Base-by-base conservation (phyloP, 2,797 vertebrate genomes). In the Lepus oiostolus region DNA sequence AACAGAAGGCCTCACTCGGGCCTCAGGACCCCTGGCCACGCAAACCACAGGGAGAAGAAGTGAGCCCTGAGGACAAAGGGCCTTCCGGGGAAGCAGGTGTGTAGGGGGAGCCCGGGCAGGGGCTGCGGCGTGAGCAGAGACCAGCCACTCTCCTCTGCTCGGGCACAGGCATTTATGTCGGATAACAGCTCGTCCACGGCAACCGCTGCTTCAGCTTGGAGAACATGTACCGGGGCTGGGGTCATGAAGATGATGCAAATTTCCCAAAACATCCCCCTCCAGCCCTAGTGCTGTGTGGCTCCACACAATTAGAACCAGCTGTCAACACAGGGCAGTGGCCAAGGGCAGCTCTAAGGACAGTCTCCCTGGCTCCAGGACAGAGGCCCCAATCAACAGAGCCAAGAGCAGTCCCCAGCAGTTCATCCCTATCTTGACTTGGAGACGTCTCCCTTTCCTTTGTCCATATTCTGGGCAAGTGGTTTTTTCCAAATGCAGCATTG, bases 281-380 rank as follows among this genome's bases (percentile, higher is more conserved):
- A 94, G 91, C 28, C 60, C 83, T 5, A 21, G 83, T 42, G 10
- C 95, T 67, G 77, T 16, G 65, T 9, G 65, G 80, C 76, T 52
- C 63, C 52, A 68, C 90, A 90, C 91, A 93, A 97, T 95, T 13
- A 94, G 90, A 96, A 94, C 85, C 97, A 96, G 97, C 96, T 97
- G 97, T 94, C 32, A 21, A 16, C 1, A 9, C 50, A 30, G 30
- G 70, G 62, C 50, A 24, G 90, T 54, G 14, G 95, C 93, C 94
- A 96, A 63, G 26, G 32, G 54, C 87, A 52, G 10, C 75, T 67
- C 90, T 74, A 74, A 1, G 72, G 75, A 63, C 26, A 30, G 77
- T 30, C 92, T 93, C 93, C 71, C 1, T 1, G 42, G 42, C 42
- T 52, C 90, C 92, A 47, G 1, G 60, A 16, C 71, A 63, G 71